These are phyloP conservation scores for Schizotus pectinicornis DNA, from an alignment of 2,888 invertebrate species.

Conservation along the genomic window DNA sequence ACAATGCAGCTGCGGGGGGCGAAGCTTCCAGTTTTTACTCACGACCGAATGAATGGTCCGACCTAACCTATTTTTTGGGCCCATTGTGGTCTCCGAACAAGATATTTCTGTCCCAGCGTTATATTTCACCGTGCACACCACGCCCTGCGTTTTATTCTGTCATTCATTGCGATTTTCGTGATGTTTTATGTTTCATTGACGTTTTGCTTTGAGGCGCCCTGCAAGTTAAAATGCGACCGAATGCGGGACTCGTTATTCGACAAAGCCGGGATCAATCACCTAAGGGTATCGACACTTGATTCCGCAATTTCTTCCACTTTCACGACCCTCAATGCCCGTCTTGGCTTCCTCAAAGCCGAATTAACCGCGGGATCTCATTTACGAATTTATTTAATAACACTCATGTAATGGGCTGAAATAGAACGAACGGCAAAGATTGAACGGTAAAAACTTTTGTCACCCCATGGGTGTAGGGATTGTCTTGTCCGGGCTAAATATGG, in stretches of 20 bases:
- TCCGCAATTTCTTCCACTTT: not conserved
- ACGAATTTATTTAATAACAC: too few relatives aligned
- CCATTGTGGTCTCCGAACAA: constrained; percentile 55
- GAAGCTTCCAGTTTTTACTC: constrained; percentile 58
- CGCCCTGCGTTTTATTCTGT: constrained; percentile 56
- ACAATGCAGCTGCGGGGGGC: constrained; percentile 56
- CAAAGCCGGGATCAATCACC: not conserved
- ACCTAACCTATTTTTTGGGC: constrained; percentile 55
- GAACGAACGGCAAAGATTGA: too few relatives aligned
- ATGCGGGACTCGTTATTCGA: not conserved
- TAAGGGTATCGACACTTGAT: not conserved
- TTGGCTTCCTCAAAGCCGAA: too few relatives aligned
- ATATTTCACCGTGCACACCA: constrained; percentile 56
- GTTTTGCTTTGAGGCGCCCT: constrained; percentile 11
- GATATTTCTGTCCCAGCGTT: constrained; percentile 57
- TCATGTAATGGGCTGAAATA: too few relatives aligned
- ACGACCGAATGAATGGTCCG: constrained; percentile 54
- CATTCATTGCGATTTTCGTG: constrained; percentile 52
- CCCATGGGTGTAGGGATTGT: too few relatives aligned
- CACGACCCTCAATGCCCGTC: not conserved
- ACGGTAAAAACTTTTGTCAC: too few relatives aligned
- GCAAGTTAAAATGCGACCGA: not conserved
- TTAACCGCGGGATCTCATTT: too few relatives aligned
- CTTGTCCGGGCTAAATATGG: too few relatives aligned
- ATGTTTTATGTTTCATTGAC: constrained; percentile 45